Conservation (phyloP, 2,888 invertebrate genomes). For the Pristionchus mayeri region DNA sequence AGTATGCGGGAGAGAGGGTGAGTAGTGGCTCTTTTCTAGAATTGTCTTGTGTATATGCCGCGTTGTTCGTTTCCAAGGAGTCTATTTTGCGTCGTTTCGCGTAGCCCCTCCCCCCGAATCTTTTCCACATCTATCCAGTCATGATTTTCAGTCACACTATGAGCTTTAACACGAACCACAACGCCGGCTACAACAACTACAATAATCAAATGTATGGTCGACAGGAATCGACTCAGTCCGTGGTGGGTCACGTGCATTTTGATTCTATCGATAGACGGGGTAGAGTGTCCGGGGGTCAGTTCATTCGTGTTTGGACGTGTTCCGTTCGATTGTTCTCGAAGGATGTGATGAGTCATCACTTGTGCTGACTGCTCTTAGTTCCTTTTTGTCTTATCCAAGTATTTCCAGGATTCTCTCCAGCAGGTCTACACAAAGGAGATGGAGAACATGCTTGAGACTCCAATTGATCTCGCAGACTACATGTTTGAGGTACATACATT, state of each 20-base stretch:
- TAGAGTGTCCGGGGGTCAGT: neutral
- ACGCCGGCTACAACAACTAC: conserved; percentile 6
- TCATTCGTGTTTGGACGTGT: conserved; percentile 7
- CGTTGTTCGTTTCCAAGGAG: conserved; percentile 43
- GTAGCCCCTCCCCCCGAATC: neutral
- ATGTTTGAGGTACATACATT: conserved; percentile 7
- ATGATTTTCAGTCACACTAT: conserved; percentile 45
- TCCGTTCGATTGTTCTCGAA: conserved; percentile 27
- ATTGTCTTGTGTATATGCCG: conserved; percentile 44
- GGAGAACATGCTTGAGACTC: conserved; percentile 32
- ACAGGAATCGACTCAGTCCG: conserved; percentile 21
- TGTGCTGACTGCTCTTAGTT: conserved; percentile 25
- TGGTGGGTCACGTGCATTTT: conserved; percentile 19
- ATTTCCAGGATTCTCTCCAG: conserved; percentile 10
- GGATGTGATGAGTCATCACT: conserved; percentile 43
- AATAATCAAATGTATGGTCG: neutral
- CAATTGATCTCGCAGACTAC: conserved; percentile 1
- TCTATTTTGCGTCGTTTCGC: conserved; percentile 1
- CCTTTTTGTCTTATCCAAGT: neutral
- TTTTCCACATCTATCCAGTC: neutral
- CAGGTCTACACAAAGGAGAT: conserved; percentile 2
- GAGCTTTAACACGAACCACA: conserved; percentile 3
- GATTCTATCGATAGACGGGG: neutral
- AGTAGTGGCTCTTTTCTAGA: conserved; percentile 44
- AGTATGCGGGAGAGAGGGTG: conserved; percentile 36